Percentiles rank a stretch among this genome's conserved stretches.
These are phyloP conservation scores for Formicarius rufipectus DNA, from an alignment of 2,113 vertebrate species.

Conservation along the genomic window DNA sequence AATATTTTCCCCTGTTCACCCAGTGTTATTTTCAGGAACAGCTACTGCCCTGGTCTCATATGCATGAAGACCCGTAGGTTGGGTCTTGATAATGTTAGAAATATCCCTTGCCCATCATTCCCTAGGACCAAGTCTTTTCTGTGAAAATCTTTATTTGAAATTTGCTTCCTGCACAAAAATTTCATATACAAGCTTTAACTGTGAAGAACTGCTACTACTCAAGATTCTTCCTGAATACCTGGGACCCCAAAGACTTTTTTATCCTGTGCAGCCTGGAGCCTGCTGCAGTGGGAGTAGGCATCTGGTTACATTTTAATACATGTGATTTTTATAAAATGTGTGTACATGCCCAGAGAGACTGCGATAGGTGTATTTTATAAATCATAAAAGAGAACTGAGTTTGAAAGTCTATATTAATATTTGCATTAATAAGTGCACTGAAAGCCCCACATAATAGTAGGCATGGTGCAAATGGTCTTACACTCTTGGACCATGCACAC, in stretches of 20 bases:
- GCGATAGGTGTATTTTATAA: constrained; percentile 22
- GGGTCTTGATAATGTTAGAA: not conserved
- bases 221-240: not conserved
- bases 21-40: not conserved
- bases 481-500: not conserved
- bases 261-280: not conserved
- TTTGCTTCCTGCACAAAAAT: not conserved
- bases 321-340: constrained; percentile 28
- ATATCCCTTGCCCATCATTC: not conserved
- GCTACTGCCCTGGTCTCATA: not conserved
- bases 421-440: constrained; percentile 30
- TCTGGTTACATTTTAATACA: constrained; percentile 42
- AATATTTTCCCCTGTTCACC: not conserved
- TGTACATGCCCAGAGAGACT: constrained; percentile 31
- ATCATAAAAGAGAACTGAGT: constrained; percentile 31
- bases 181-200: not conserved
- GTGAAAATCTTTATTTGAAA: not conserved
- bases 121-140: not conserved
- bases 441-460: not conserved
- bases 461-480: not conserved
- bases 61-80: not conserved
- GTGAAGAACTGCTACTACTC: not conserved
- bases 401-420: constrained; percentile 16
- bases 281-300: not conserved
- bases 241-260: not conserved